Evolutionary conservation across 2,797 vertebrate genomes (phyloP).

Genomic region (Syndactyla subalaris): DNA sequence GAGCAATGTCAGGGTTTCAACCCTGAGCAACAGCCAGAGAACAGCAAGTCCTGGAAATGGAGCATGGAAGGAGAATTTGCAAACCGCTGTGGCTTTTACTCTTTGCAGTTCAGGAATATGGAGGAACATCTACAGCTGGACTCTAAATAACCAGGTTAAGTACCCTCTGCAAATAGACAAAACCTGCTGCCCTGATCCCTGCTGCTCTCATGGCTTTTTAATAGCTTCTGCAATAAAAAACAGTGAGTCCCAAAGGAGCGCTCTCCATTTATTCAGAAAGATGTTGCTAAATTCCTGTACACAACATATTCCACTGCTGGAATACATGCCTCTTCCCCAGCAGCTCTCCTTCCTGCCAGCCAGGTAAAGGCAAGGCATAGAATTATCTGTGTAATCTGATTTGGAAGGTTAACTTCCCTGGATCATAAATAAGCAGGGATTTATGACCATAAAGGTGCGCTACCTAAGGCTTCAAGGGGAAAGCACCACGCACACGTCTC

Average conservation of each 20-base stretch:
- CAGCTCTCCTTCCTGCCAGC: slow-evolving; percentile 31
- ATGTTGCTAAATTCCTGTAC: slow-evolving; percentile 42
- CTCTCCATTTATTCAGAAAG: slow-evolving; percentile 49
- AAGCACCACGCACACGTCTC: not conserved
- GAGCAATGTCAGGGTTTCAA: not conserved
- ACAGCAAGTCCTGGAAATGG: not conserved
- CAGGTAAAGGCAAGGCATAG: slow-evolving; percentile 38
- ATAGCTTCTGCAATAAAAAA: slow-evolving; percentile 59
- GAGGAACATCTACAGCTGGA: slow-evolving; percentile 29
- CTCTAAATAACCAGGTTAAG: slow-evolving; percentile 67
- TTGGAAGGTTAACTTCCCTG: slow-evolving; percentile 63
- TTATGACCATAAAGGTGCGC: slow-evolving; percentile 43
- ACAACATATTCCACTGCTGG: not conserved
- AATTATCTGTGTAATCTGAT: slow-evolving; percentile 63
- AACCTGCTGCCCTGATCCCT: slow-evolving; percentile 58
- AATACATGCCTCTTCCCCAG: not conserved
- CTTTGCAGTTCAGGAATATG: not conserved
- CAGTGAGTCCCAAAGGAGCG: slow-evolving; percentile 53
- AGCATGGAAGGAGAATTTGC: not conserved
- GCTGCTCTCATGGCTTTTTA: slow-evolving; percentile 57
- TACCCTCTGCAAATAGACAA: slow-evolving; percentile 34
- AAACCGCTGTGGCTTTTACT: not conserved
- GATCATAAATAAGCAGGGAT: slow-evolving; percentile 60
- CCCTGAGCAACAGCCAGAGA: not conserved
- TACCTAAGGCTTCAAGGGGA: slow-evolving; percentile 11